Evolutionary conservation across 2,797 vertebrate genomes (phyloP).

Genomic region (Diplodus sargus): DNA sequence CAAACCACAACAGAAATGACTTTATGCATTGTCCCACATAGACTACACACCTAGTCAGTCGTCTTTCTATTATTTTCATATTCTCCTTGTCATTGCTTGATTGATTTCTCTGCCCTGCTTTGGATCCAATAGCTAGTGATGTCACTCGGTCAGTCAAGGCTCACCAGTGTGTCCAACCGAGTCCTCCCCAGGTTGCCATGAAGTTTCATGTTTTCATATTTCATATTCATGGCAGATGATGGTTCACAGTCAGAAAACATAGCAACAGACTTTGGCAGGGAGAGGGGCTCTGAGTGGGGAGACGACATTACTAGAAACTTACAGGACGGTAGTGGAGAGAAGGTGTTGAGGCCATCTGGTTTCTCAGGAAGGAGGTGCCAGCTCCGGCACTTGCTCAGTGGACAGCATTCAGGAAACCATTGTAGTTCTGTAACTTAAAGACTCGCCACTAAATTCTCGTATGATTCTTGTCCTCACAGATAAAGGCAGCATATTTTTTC

Average conservation of each 20-base stretch:
- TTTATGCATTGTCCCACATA: background rate
- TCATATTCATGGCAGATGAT: conserved; percentile 15
- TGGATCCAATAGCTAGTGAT: background rate
- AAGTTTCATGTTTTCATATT: no score
- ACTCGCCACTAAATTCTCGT: background rate
- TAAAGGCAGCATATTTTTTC: background rate
- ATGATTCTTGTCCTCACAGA: background rate
- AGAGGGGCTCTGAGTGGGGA: conserved; percentile 24
- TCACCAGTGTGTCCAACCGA: background rate
- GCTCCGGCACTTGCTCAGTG: conserved; percentile 6
- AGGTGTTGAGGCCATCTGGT: conserved; percentile 56
- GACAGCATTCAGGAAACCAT: conserved; percentile 24
- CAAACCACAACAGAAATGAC: background rate
- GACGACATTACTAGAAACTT: conserved; percentile 38
- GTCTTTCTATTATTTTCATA: no score
- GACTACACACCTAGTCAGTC: background rate
- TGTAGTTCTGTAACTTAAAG: background rate
- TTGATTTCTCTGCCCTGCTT: background rate
- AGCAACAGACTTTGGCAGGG: conserved; percentile 49
- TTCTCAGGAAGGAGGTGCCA: conserved; percentile 34
- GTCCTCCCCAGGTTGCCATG: background rate
- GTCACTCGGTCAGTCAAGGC: background rate
- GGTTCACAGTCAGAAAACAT: conserved; percentile 56
- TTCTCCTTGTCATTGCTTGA: background rate
- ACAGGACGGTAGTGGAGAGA: conserved; percentile 36